These are phyloP conservation scores for Teleiodes luculella DNA, from an alignment of 2,888 invertebrate species.

Conservation along the genomic window DNA sequence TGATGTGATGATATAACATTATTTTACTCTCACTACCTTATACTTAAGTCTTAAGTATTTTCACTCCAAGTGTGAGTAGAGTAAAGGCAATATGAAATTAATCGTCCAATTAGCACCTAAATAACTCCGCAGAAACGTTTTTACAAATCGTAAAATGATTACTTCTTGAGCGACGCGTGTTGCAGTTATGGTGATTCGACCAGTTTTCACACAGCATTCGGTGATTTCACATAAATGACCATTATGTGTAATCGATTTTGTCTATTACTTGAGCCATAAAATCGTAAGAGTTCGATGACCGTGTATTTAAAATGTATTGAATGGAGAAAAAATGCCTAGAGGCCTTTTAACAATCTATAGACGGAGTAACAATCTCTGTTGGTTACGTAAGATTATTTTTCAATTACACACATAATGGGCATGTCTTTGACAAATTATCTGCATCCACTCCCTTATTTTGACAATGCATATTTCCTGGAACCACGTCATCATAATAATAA, in stretches of 20 bases:
- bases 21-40: background rate
- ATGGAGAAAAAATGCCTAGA: slow-evolving; percentile 65
- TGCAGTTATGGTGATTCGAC: slow-evolving; percentile 37
- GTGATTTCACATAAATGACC: slow-evolving; percentile 61
- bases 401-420: slow-evolving; percentile 58
- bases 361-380: slow-evolving; percentile 58
- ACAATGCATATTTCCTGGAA: slow-evolving; percentile 58
- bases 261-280: slow-evolving; percentile 65
- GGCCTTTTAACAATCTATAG: slow-evolving; percentile 59
- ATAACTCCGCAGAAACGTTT: slow-evolving; percentile 41
- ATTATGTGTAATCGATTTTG: slow-evolving; percentile 58
- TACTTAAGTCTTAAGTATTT: background rate
- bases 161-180: slow-evolving; percentile 23
- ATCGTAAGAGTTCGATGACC: slow-evolving; percentile 56
- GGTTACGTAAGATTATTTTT: slow-evolving; percentile 60
- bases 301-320: slow-evolving; percentile 45
- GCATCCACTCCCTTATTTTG: slow-evolving; percentile 45
- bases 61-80: background rate
- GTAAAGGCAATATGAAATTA: slow-evolving; percentile 22
- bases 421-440: slow-evolving; percentile 55
- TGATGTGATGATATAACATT: background rate
- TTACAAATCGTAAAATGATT: slow-evolving; percentile 41
- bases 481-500: slow-evolving; percentile 66
- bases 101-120: slow-evolving; percentile 43
- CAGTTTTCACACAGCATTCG: slow-evolving; percentile 51